Evolutionary conservation across 1,140 invertebrate genomes (phyloP).

Genomic region (Fragariocoptes setiger): DNA sequence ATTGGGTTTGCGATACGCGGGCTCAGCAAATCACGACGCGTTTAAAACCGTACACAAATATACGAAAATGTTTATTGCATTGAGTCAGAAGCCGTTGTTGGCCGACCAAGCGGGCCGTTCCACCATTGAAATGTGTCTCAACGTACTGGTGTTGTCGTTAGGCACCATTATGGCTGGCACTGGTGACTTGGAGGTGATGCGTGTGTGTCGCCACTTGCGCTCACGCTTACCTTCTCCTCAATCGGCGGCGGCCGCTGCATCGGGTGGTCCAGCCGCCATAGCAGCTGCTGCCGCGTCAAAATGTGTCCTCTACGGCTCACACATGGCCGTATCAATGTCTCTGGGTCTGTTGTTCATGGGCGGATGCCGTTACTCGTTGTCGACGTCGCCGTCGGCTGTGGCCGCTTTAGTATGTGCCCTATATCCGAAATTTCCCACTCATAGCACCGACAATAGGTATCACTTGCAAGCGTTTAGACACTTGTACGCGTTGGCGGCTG

Average conservation of each 20-base stretch:
- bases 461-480: conserved; percentile 81
- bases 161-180: conserved; percentile 72
- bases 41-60: conserved; percentile 29
- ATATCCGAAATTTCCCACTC: conserved; percentile 83
- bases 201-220: conserved; percentile 48
- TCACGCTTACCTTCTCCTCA: conserved; percentile 20
- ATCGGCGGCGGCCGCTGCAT: too few relatives aligned
- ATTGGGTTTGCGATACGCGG: conserved; percentile 70
- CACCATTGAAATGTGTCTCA: conserved; percentile 59
- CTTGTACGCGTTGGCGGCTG: conserved; percentile 66
- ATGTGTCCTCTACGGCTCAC: conserved; percentile 50
- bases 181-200: conserved; percentile 51
- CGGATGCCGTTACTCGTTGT: conserved; percentile 45
- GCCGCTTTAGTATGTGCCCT: conserved; percentile 64
- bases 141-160: conserved; percentile 43
- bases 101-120: conserved; percentile 57
- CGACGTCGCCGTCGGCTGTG: conserved; percentile 43
- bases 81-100: conserved; percentile 16
- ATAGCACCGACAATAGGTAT: conserved; percentile 79
- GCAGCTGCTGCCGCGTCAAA: conserved; percentile 17
- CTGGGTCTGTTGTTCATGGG: conserved; percentile 68
- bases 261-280: too few relatives aligned
- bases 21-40: conserved; percentile 48
- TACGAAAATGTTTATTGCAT: conserved; percentile 5
- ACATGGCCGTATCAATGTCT: conserved; percentile 76